These are phyloP conservation scores for Drosophila tani DNA, from an alignment of 1,140 invertebrate species.

Conservation along the genomic window DNA sequence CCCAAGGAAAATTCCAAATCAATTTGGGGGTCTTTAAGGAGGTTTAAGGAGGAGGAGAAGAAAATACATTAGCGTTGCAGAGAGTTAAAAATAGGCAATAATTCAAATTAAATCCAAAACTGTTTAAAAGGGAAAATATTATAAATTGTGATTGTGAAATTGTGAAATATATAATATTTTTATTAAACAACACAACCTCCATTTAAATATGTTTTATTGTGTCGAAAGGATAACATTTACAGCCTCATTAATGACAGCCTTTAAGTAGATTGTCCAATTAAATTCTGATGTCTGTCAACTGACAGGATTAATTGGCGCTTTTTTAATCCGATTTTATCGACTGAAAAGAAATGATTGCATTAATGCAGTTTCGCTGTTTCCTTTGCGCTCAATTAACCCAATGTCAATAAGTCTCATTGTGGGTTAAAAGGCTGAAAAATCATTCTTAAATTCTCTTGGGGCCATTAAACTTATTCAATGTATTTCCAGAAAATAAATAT, in stretches of 20 bases:
- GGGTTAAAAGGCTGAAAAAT: conserved; percentile 15
- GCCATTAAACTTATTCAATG: neutral
- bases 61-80: too few relatives aligned
- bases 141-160: too few relatives aligned
- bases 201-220: neutral
- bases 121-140: too few relatives aligned
- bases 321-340: conserved; percentile 35
- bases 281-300: conserved; percentile 27
- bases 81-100: too few relatives aligned
- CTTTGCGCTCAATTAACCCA: conserved; percentile 32
- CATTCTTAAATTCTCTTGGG: neutral
- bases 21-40: conserved; percentile 1
- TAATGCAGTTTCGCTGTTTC: conserved; percentile 43
- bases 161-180: too few relatives aligned
- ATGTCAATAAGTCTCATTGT: conserved; percentile 22
- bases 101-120: neutral
- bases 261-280: conserved; percentile 22
- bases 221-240: conserved; percentile 17
- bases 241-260: conserved; percentile 26
- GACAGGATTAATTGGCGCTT: conserved; percentile 33
- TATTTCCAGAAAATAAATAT: neutral
- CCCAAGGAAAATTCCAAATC: conserved; percentile 16
- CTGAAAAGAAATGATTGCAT: conserved; percentile 40
- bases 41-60: neutral
- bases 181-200: neutral